A percentile compares a stretch with the other conserved stretches of the same genome.
Evolutionary conservation across 2,888 invertebrate genomes (phyloP).

Genomic region (Myathropa florea): DNA sequence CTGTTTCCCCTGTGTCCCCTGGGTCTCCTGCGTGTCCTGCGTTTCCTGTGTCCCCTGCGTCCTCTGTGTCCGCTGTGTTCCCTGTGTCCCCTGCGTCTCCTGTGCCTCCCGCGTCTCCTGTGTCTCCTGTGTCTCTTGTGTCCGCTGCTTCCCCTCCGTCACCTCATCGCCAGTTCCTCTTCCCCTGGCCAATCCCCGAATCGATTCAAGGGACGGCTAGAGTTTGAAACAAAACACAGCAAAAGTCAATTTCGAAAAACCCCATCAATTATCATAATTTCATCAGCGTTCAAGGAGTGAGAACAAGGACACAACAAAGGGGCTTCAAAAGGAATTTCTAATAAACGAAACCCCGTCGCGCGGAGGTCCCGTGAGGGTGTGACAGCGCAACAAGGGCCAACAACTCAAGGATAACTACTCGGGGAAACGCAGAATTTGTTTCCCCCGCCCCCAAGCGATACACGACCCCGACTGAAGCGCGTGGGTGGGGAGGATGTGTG

Average conservation of each 20-base stretch:
- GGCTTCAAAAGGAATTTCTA: slow-evolving; percentile 30
- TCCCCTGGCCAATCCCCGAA: no score
- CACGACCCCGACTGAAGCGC: background rate
- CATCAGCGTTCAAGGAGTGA: background rate
- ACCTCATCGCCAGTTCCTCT: no score
- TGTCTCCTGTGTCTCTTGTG: no score
- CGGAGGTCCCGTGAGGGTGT: background rate
- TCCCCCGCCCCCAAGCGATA: background rate
- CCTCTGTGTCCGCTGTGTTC: no score
- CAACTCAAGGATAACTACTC: slow-evolving; percentile 9
- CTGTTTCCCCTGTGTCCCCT: no score
- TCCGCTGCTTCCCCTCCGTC: no score
- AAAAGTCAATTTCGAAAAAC: slow-evolving; percentile 9
- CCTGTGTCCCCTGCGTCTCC: no score
- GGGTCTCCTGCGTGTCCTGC: no score
- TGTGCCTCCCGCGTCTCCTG: no score
- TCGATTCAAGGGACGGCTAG: background rate
- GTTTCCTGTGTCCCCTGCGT: no score
- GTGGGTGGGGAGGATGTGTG: no score
- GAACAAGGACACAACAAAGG: background rate
- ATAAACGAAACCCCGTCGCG: slow-evolving; percentile 16
- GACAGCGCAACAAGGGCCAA: background rate
- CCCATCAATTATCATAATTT: slow-evolving; percentile 39
- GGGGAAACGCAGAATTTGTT: slow-evolving; percentile 15
- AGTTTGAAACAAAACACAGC: no score